Evolutionary conservation across 35 echinoderm and acorn worm species (phyloP).

Genomic region (Lytechinus pictus): DNA sequence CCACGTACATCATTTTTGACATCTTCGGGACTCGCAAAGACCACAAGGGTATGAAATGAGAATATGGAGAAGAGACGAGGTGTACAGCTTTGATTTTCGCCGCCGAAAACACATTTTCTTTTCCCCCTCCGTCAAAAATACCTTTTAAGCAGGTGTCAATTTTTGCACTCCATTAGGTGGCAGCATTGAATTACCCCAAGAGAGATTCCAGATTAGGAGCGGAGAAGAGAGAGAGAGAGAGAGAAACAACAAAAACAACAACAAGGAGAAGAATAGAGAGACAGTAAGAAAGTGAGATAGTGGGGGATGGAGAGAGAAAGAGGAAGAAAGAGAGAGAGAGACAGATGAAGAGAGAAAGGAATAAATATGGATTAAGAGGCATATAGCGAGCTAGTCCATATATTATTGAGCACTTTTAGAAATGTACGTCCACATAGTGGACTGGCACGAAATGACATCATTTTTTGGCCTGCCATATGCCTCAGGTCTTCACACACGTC

Average conservation of each 20-base stretch:
- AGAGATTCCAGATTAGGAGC: neutral
- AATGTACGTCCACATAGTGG: no score
- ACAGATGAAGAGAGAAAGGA: neutral
- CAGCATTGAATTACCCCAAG: neutral
- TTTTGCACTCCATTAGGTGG: constrained; percentile 6
- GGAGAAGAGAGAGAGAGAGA: neutral
- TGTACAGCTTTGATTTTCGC: neutral
- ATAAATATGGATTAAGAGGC: no score
- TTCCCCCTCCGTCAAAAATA: constrained; percentile 6
- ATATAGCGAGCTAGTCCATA: no score
- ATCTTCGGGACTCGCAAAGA: neutral
- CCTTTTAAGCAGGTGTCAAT: constrained; percentile 7
- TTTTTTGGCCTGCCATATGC: no score
- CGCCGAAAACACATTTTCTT: neutral
- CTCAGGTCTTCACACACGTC: no score
- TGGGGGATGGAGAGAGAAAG: no score
- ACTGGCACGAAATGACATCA: no score
- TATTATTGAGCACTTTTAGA: no score
- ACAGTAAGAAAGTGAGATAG: neutral
- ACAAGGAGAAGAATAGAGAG: neutral
- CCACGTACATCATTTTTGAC: neutral
- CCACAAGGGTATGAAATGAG: neutral
- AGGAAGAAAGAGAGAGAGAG: neutral
- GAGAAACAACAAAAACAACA: neutral
- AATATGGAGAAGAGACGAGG: neutral